A percentile compares a stretch with the other conserved stretches of the same genome.
phyloP scores from a whole-genome alignment of 1,140 invertebrate species.

The Cherax quadricarinatus region DNA sequence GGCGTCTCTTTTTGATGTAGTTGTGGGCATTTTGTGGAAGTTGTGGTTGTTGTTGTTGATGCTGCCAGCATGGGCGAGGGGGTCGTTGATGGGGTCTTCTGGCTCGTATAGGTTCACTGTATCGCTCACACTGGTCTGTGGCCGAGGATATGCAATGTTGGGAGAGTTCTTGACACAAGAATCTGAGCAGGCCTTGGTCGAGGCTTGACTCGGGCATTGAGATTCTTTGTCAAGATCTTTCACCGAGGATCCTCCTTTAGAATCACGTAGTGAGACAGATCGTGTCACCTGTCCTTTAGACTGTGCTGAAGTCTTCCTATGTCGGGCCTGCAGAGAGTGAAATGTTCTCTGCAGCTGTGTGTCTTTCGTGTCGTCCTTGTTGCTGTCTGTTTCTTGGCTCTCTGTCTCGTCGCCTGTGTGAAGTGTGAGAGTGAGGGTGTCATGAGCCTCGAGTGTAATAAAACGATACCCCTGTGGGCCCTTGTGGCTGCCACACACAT shows the following conservation, averaged over 20 bases:
- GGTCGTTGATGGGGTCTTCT: background rate
- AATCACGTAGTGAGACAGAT: background rate
- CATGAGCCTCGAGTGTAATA: background rate
- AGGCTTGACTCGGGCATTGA: no score
- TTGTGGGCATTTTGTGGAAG: background rate
- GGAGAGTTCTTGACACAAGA: background rate
- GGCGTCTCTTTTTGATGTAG: background rate
- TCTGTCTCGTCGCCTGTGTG: background rate
- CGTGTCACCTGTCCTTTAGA: background rate
- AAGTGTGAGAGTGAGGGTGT: background rate
- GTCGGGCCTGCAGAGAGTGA: background rate
- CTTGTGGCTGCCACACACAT: background rate
- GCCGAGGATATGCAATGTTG: background rate
- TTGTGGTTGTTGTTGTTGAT: background rate
- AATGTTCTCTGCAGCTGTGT: background rate
- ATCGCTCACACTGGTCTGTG: background rate
- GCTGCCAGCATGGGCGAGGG: background rate
- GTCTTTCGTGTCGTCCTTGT: background rate
- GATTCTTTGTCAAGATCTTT: background rate
- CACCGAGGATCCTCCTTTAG: background rate
- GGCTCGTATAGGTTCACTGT: background rate
- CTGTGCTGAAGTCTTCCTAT: background rate
- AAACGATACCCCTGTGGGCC: conserved; percentile 1
- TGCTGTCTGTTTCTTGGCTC: background rate
- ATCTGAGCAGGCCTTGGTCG: background rate